Percentiles rank a stretch among this genome's conserved stretches.
Evolutionary conservation across 1,140 invertebrate genomes (phyloP).

Genomic region (Drosophila watanabei): DNA sequence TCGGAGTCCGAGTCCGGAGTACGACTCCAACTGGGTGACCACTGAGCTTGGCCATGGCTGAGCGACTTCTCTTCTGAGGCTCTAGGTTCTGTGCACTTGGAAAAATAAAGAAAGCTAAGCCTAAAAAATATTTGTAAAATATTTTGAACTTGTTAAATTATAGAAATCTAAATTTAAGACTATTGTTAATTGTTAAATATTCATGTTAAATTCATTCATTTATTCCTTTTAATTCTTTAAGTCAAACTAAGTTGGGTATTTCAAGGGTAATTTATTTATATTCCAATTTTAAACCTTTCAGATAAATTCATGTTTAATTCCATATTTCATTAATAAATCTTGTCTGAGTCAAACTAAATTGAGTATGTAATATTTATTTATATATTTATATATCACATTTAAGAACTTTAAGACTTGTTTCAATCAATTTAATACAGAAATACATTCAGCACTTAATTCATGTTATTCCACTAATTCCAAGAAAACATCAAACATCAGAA

Average conservation of each 20-base stretch:
- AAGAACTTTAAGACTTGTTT: too few relatives aligned
- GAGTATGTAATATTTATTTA: neutral
- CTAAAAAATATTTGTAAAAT: too few relatives aligned
- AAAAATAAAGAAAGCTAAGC: too few relatives aligned
- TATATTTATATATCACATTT: neutral
- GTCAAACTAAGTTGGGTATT: too few relatives aligned
- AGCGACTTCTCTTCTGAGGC: conserved; percentile 25
- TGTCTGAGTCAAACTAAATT: too few relatives aligned
- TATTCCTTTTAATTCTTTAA: neutral
- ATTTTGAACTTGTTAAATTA: too few relatives aligned
- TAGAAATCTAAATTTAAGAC: too few relatives aligned
- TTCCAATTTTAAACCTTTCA: too few relatives aligned
- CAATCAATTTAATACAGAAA: neutral
- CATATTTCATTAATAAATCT: neutral
- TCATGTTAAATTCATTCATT: neutral
- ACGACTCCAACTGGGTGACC: conserved; percentile 45
- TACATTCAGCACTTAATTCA: neutral
- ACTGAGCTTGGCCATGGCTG: conserved; percentile 48
- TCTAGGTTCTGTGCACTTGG: conserved; percentile 11
- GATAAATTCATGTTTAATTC: too few relatives aligned
- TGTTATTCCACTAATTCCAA: neutral
- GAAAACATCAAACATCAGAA: neutral
- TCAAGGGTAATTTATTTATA: too few relatives aligned
- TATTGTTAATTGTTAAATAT: too few relatives aligned
- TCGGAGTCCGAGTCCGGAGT: neutral